These are phyloP conservation scores for Sebastes kiyomatsui DNA, from an alignment of 2,797 vertebrate species.

Conservation along the genomic window DNA sequence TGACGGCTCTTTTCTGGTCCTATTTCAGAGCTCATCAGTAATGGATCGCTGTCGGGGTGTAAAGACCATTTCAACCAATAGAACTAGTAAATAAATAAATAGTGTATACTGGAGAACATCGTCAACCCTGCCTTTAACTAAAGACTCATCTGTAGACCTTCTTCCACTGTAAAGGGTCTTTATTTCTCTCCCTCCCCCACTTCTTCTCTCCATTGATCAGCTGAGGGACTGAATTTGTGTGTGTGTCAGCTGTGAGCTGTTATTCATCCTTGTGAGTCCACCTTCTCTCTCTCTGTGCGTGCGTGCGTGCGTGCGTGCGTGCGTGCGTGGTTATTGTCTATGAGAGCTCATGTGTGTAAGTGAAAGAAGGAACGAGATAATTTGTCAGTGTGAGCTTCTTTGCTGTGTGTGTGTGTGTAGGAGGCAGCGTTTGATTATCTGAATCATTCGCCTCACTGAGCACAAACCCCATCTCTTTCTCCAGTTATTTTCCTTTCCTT, in stretches of 20 bases:
- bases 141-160: background rate
- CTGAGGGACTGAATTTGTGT: background rate
- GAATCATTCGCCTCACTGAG: conserved; percentile 54
- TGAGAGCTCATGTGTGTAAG: background rate
- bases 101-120: no score
- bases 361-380: background rate
- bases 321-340: background rate
- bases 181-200: background rate
- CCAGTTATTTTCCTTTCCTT: conserved; percentile 19
- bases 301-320: background rate
- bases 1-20: no score
- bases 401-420: conserved; percentile 10
- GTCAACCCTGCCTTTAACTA: background rate
- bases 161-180: background rate
- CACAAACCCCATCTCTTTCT: conserved; percentile 51
- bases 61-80: no score
- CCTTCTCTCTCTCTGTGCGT: background rate
- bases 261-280: background rate
- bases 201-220: conserved; percentile 30
- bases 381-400: conserved; percentile 22
- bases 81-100: no score
- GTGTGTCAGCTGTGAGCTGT: background rate
- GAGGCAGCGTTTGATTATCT: conserved; percentile 58
- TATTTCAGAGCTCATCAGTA: no score
- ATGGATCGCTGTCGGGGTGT: no score